Percentiles rank a stretch among this genome's conserved stretches.
phyloP scores from a whole-genome alignment of 53 echinoderm and acorn worm species.

The Henricia sp. region DNA sequence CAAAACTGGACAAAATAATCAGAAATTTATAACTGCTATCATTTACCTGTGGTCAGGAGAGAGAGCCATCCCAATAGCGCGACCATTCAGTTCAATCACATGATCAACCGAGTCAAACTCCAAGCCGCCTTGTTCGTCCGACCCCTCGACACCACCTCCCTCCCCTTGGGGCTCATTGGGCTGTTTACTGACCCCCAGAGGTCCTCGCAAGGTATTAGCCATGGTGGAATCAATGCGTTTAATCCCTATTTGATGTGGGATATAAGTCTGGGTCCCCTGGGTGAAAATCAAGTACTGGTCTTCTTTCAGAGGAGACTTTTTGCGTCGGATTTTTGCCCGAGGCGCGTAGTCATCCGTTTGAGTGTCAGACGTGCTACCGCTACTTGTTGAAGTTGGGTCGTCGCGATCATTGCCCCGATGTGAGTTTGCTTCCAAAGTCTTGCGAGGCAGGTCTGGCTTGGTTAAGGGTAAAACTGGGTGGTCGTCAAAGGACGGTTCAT shows the following conservation, averaged over 20 bases:
- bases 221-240: conserved; percentile 73
- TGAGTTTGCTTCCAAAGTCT: too few relatives aligned
- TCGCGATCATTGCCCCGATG: too few relatives aligned
- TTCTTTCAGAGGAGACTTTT: conserved; percentile 52
- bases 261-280: conserved; percentile 78
- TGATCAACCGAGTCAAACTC: conserved; percentile 93
- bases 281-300: conserved; percentile 81
- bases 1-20: too few relatives aligned
- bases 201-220: conserved; percentile 76
- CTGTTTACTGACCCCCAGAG: conserved; percentile 63
- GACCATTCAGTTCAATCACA: conserved; percentile 85
- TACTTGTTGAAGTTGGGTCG: conserved; percentile 62
- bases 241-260: conserved; percentile 88
- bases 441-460: conserved; percentile 14
- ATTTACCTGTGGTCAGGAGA: conserved; percentile 88
- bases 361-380: conserved; percentile 78
- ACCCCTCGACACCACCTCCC: conserved; percentile 18
- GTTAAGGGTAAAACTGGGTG: conserved; percentile 59
- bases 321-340: conserved; percentile 59
- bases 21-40: too few relatives aligned
- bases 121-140: conserved; percentile 36
- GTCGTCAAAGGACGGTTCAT: conserved; percentile 72
- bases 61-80: conserved; percentile 81
- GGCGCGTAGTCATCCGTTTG: conserved; percentile 63
- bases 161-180: neutral